phyloP scores from a whole-genome alignment of 2,797 vertebrate species.

The Triplophysa yarkandensis region DNA sequence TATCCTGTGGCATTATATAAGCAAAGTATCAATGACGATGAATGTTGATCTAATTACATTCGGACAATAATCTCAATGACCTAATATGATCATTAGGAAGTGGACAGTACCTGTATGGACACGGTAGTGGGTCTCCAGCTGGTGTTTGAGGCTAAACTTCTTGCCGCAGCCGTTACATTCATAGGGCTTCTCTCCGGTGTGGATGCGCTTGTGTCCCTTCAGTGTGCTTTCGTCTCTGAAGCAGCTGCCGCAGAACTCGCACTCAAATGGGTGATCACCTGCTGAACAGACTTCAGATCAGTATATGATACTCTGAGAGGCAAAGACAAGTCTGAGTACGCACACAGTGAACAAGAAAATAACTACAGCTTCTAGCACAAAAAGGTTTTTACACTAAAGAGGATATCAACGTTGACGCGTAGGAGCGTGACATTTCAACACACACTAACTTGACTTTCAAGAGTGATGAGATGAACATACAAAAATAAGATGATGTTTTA shows the following conservation, averaged over 20 bases:
- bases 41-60: too few species aligned
- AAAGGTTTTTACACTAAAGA: neutral
- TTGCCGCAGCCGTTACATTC: constrained; percentile 98
- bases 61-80: too few species aligned
- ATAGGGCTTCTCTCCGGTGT: constrained; percentile 97
- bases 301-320: neutral
- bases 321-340: neutral
- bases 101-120: constrained; percentile 89
- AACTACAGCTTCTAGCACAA: neutral
- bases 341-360: neutral
- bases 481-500: neutral
- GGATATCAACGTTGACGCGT: too few species aligned
- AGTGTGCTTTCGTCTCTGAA: constrained; percentile 97
- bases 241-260: constrained; percentile 98
- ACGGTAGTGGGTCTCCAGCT: constrained; percentile 98
- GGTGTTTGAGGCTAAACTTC: constrained; percentile 99
- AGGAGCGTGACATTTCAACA: too few species aligned
- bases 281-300: constrained; percentile 50
- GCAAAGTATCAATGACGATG: too few species aligned
- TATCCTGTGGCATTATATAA: neutral
- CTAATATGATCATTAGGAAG: neutral
- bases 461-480: neutral
- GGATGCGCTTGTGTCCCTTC: constrained; percentile 98
- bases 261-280: constrained; percentile 95
- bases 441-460: neutral